Conservation (phyloP, 2,113 vertebrate species). For the Vireo altiloquus region DNA sequence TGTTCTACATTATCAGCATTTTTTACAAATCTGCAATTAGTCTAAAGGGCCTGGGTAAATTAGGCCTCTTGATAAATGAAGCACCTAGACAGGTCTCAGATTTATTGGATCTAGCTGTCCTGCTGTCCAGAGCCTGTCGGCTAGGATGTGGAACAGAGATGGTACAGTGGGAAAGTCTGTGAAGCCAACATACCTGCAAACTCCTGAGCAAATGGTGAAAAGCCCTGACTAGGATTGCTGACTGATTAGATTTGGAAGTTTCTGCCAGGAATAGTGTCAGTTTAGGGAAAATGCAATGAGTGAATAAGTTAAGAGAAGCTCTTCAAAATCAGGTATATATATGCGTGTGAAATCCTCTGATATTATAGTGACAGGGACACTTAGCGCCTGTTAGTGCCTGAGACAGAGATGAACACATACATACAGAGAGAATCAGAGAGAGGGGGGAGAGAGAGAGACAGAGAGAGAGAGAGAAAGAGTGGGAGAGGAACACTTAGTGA, state of each 20-base stretch:
- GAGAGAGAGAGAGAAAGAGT: not conserved
- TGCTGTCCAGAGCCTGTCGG: constrained; percentile 74
- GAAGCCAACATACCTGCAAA: constrained; percentile 26
- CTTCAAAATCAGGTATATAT: not conserved
- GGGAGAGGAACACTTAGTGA: too few relatives aligned
- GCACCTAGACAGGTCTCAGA: constrained; percentile 90
- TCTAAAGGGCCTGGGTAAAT: constrained; percentile 99
- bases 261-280: constrained; percentile 39
- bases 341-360: not conserved
- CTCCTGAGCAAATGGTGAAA: constrained; percentile 41
- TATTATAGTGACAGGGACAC: not conserved
- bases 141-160: constrained; percentile 53
- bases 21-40: constrained; percentile 99
- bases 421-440: not conserved
- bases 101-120: constrained; percentile 83
- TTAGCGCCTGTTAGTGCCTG: not conserved
- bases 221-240: not conserved
- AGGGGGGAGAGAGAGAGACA: too few relatives aligned
- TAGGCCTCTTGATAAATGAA: constrained; percentile 99
- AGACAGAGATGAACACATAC: not conserved
- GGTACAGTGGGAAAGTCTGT: constrained; percentile 30
- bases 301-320: not conserved
- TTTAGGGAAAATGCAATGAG: not conserved
- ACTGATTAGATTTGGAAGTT: constrained; percentile 44
- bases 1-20: constrained; percentile 98